Percentiles rank a stretch among this genome's conserved stretches.
These are phyloP conservation scores for Macrosteles quadrilineatus DNA, from an alignment of 1,140 invertebrate species.

Conservation along the genomic window DNA sequence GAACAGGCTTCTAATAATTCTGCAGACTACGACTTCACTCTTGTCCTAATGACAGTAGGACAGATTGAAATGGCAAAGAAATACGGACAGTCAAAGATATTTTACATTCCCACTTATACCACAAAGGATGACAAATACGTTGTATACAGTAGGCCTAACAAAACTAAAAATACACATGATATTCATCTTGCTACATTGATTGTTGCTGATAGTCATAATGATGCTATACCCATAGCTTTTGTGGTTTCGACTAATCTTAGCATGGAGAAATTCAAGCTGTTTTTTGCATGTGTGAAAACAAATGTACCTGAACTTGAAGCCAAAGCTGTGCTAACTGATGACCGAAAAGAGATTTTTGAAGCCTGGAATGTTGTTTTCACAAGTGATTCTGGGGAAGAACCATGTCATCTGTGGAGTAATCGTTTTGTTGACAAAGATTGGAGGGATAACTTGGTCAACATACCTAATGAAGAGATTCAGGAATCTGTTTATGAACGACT, in stretches of 20 bases:
- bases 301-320: conserved; percentile 17
- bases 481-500: conserved; percentile 32
- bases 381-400: not conserved
- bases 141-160: not conserved
- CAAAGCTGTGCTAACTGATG: conserved; percentile 30
- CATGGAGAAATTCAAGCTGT: not conserved
- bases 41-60: conserved; percentile 32
- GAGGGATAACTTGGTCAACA: conserved; percentile 23
- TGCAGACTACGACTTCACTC: not conserved
- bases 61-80: conserved; percentile 29
- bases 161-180: conserved; percentile 8
- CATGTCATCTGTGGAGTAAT: conserved; percentile 29
- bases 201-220: conserved; percentile 31
- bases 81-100: conserved; percentile 28
- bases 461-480: conserved; percentile 32
- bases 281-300: conserved; percentile 17
- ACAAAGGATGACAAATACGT: not conserved
- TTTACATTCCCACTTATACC: conserved; percentile 21
- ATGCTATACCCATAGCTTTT: conserved; percentile 25
- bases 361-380: conserved; percentile 26
- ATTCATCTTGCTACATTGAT: conserved; percentile 25
- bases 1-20: not conserved
- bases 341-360: conserved; percentile 2
- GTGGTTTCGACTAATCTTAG: conserved; percentile 12
- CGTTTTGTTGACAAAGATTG: conserved; percentile 33